Base-by-base conservation (phyloP, 64 coral and sea anemone species). In the Trachythela sp. region DNA sequence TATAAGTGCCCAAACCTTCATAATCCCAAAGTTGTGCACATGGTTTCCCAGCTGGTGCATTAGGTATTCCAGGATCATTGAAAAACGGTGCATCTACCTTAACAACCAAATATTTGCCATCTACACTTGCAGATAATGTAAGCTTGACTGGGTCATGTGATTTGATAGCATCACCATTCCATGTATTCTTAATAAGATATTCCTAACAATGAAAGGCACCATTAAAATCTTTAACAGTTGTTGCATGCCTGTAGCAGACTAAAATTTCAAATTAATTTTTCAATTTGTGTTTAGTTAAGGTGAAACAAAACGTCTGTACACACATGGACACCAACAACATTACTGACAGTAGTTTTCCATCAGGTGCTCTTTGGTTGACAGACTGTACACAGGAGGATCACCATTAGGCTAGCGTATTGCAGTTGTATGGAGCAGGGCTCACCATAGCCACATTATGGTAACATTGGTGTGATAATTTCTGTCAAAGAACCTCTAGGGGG, bases 11-110 rank as follows among this genome's bases (percentile, higher is more conserved):
- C 39, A 67, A 54, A 99, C 96, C 96, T 92, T 99, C 96, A 99
- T 93, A 94, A 70, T 99, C 93, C 96, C 96, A 99, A 51, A 99
- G 87, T 30, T 99, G 91, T 36, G 91, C 88, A 91, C 96, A 99
- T 42, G 96, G 91, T 32, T 89, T 60, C 36, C 93, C 91, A 85
- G 93, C n/a, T 40, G 89, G 83, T 22, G 83, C 45, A 72, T 72
- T 40, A 13, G 96, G 96, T 77, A 60, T 32, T 39, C 86, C 84
- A 45, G 96, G 93, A 27, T 99, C 93, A 93, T 99, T 95, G 80
- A 94, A 95, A 1, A 99, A 50, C 75, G 96, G 93, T 84, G 87
- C 93, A 70, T 60, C 86, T 27, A 99, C 93, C 45, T 92, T 84
- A 26, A 99, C 80, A 80, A 52, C 91, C 6, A 99, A 39, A 58